phyloP scores from a whole-genome alignment of 2,113 vertebrate species.

The Columbina picui region DNA sequence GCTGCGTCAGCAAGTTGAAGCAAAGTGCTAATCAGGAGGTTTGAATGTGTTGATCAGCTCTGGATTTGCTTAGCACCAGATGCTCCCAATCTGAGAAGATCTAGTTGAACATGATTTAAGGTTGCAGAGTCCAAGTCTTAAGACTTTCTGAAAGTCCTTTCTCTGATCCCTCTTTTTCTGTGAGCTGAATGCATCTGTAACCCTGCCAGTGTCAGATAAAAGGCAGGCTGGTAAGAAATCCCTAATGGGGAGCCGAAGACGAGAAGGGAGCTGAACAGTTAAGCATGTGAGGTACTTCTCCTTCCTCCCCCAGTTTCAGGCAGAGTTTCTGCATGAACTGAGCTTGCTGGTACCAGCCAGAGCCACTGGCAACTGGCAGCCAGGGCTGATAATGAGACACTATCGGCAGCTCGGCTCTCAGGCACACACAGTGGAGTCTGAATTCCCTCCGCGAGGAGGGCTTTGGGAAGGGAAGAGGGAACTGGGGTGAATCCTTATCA shows the following conservation, averaged over 20 bases:
- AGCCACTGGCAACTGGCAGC: conserved; percentile 66
- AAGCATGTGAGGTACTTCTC: conserved; percentile 46
- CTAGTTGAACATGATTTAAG: conserved; percentile 58
- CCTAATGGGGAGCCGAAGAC: conserved; percentile 40
- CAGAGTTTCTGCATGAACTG: conserved; percentile 57
- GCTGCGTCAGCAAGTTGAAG: conserved; percentile 62
- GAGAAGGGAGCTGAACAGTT: conserved; percentile 34
- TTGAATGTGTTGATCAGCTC: conserved; percentile 62
- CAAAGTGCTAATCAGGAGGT: conserved; percentile 59
- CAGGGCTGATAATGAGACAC: conserved; percentile 37
- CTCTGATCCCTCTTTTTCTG: conserved; percentile 63
- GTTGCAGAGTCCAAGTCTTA: conserved; percentile 50
- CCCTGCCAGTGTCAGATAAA: conserved; percentile 71
- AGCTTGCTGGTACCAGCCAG: conserved; percentile 64
- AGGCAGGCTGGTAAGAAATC: conserved; percentile 71
- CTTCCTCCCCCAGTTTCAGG: conserved; percentile 60
- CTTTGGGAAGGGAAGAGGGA: conserved; percentile 45
- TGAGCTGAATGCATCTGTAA: conserved; percentile 69
- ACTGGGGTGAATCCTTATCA: conserved; percentile 62
- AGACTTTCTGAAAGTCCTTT: conserved; percentile 65
- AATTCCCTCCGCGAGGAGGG: not conserved
- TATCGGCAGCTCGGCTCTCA: not conserved
- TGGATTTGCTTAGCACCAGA: conserved; percentile 62
- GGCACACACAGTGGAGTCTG: not conserved
- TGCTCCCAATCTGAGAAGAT: conserved; percentile 67